phyloP scores from a whole-genome alignment of 2,888 invertebrate genomes.

The Chrysolina oricalcia region DNA sequence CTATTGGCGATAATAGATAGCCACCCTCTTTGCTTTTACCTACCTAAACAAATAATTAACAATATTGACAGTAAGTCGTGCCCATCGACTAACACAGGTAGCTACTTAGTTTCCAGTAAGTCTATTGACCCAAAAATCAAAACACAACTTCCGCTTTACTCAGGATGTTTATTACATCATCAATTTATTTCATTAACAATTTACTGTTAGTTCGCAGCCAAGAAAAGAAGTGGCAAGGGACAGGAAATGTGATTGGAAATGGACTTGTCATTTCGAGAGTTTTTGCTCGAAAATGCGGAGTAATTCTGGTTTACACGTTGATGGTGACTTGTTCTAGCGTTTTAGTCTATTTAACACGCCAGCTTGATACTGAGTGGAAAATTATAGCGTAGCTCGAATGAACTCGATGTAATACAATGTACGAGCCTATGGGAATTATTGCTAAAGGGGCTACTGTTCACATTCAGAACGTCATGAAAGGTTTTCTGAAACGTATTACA shows the following conservation, averaged over 20 bases:
- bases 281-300: conserved; percentile 14
- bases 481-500: too few relatives aligned
- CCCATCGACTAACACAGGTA: conserved; percentile 24
- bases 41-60: neutral
- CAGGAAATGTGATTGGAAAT: conserved; percentile 30
- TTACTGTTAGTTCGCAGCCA: conserved; percentile 27
- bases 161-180: conserved; percentile 37
- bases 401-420: too few relatives aligned
- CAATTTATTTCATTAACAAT: conserved; percentile 33
- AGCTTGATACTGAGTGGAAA: neutral
- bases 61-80: neutral
- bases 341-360: conserved; percentile 25
- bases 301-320: conserved; percentile 2
- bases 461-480: too few relatives aligned
- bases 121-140: conserved; percentile 35
- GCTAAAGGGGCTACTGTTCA: too few relatives aligned
- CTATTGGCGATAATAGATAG: too few relatives aligned
- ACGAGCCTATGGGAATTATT: too few relatives aligned
- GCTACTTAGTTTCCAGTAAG: conserved; percentile 28
- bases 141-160: conserved; percentile 17
- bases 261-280: conserved; percentile 24
- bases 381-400: neutral
- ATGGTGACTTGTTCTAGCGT: conserved; percentile 7
- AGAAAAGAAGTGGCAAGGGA: conserved; percentile 14
- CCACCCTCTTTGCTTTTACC: neutral